Evolutionary conservation across 2,797 vertebrate species (phyloP), one percentile per base, ranked within the genome.

Genomic region (Myoxocephalus aenaeus): DNA sequence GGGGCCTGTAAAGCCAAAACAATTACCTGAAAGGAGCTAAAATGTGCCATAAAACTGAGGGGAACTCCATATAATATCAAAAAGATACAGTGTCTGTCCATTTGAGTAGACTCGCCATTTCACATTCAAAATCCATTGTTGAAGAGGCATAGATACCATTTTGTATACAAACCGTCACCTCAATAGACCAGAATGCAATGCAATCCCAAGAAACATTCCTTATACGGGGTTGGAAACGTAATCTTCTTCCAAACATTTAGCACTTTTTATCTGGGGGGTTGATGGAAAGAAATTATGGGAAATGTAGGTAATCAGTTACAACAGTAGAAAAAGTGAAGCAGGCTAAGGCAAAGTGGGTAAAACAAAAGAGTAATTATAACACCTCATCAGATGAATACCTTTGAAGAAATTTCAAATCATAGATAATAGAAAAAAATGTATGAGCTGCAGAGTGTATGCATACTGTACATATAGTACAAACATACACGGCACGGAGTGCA

Each of bases 331-430:
- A 32, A 20, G 46, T 56, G 22, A 22, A 58, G 32, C 32, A 36
- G 40, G 6, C 73, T 40, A 59, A n/a, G 17, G 17, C 9, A 54
- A 34, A 38, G 25, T 38, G 17, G 17, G n/a, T 42, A 56, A 84
- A 73, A 70, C n/a, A 58, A 67, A 75, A n/a, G 9, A 56, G 11
- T 75, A 53, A 79, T 69, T 67, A 42, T 20, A 48, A 38, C 17
- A 29, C 48, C 46, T 36, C 7, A 61, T 59, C 10, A 51, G 64
- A 56, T 62, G 70, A 63, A 17, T 51, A 62, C 32, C 20, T 61
- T 65, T 59, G 14, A 70, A 51, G n/a, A 63, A 59, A 42, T 7
- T 61, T 14, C 59, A 59, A n/a, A 18, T 27, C 25, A 51, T 6
- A 7, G 17, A 40, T 18, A 25, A 59, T 40, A 22, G 40, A 48